Conservation (phyloP, 2,113 vertebrate genomes). For the Vombatus ursinus region DNA sequence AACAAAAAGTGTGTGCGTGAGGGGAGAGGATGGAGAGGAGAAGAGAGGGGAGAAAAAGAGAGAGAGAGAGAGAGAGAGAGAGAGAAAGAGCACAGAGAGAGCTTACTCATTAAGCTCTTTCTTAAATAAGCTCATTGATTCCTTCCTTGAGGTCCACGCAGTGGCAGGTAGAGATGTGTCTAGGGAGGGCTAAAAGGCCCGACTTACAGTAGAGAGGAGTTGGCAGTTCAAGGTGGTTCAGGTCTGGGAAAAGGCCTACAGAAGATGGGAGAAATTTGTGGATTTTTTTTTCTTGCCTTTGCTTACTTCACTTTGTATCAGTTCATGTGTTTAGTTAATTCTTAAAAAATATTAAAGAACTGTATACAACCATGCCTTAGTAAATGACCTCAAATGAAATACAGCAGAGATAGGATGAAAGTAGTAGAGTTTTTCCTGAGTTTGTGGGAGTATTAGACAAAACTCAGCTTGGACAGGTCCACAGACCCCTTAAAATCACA, state of each 20-base stretch:
- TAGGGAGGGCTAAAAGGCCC: not conserved
- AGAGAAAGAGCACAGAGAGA: not conserved
- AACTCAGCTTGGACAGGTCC: not conserved
- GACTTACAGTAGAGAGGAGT: not conserved
- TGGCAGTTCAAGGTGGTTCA: not conserved
- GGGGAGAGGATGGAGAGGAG: too few species aligned
- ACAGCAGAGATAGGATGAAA: not conserved
- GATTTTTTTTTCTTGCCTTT: not conserved
- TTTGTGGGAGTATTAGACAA: not conserved
- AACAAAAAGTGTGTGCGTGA: not conserved
- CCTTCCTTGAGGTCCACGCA: not conserved
- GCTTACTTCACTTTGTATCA: not conserved
- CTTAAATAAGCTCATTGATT: not conserved
- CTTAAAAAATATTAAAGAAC: not conserved
- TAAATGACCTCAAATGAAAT: not conserved
- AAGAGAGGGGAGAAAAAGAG: too few species aligned
- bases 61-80: not conserved
- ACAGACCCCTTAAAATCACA: not conserved
- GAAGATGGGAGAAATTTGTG: not conserved
- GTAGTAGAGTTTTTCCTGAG: not conserved
- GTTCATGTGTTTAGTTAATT: not conserved
- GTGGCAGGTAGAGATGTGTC: not conserved
- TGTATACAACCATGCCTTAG: not conserved
- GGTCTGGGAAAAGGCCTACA: not conserved
- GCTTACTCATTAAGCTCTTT: not conserved